Evolutionary conservation across 1,140 invertebrate species (phyloP), one percentile per base, ranked within the genome.

Genomic region (Drosophila bocqueti): DNA sequence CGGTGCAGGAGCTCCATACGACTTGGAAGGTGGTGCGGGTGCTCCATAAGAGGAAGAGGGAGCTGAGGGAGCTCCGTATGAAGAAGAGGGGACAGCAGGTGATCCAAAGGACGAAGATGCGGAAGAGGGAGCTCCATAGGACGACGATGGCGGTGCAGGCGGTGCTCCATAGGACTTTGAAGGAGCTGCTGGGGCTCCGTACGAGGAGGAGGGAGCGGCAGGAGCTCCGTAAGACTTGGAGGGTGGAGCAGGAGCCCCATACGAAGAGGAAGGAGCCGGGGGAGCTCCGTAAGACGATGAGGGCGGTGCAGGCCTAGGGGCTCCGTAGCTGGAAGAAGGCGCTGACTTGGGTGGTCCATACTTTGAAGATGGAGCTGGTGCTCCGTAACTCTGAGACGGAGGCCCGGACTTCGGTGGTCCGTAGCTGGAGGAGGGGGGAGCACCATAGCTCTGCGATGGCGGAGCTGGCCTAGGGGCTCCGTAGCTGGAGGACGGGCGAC

Each of bases 351-450:
- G 78, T 4, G 93, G 92, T 2, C 94, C 94, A 58, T 94, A 94
- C n/a, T 85, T 93, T 0, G 93, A 93, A n/a, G 92, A 89, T 2
- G 80, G 81, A 61, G 93, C 92, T 45, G 94, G 94, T 1, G 94
- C 91, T 1, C 94, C 94, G 64, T 94, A 94, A 50, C 74, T 93
- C 4, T 78, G 71, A 26, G 71, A 77, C 45, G 91, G 91, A 5
- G 79, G 64, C 49, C 92, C 89, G 52, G 92, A 83, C 45, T 87
- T 87, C 0, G 92, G 92, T 13, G 86, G 79, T 29, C 87, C 92
- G 38, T 90, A 92, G 50, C 63, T 92, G 6, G 79, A 76, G 42
- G 93, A 92, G 11, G 94, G 94, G 8, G 84, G 82, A n/a, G 90
- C 59, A 29, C 81, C 91, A 54, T 84, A 91, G 38, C 72, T 90